phyloP scores from a whole-genome alignment of 1,140 invertebrate genomes.

The Anastatus disparis region DNA sequence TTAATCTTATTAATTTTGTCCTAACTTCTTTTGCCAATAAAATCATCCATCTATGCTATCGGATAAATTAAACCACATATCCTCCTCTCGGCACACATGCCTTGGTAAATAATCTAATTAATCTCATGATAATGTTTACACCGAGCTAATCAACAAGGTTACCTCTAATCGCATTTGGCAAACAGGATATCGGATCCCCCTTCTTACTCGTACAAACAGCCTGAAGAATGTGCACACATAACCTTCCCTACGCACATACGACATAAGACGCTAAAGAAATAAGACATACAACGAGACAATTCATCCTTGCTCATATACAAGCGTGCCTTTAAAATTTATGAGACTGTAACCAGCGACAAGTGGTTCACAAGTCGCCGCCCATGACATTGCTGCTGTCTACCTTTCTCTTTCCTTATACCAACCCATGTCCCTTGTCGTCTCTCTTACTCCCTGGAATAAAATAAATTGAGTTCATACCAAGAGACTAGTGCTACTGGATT shows the following conservation, averaged over 20 bases:
- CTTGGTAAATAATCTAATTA: too few species aligned
- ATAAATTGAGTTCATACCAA: slow-evolving; percentile 64
- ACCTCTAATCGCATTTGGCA: slow-evolving; percentile 20
- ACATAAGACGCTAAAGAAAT: background rate
- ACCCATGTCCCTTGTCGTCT: slow-evolving; percentile 56
- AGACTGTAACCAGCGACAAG: slow-evolving; percentile 67
- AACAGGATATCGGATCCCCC: slow-evolving; percentile 6
- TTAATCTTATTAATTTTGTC: too few species aligned
- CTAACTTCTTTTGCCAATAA: background rate
- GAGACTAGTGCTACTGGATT: slow-evolving; percentile 43
- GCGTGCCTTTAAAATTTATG: too few species aligned
- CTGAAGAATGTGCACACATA: background rate
- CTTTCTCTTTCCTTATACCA: slow-evolving; percentile 50
- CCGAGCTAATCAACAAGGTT: background rate
- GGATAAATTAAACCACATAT: too few species aligned
- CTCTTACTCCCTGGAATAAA: slow-evolving; percentile 61
- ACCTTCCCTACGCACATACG: too few species aligned
- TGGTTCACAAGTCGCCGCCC: slow-evolving; percentile 68
- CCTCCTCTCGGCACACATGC: too few species aligned
- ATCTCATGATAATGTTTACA: slow-evolving; percentile 7
- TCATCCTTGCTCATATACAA: too few species aligned
- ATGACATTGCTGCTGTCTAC: slow-evolving; percentile 63
- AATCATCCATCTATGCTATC: too few species aligned
- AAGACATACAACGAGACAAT: too few species aligned
- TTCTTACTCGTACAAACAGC: background rate